These are phyloP conservation scores for Zelostemma sp. DNA, from an alignment of 1,140 invertebrate genomes.

Conservation along the genomic window DNA sequence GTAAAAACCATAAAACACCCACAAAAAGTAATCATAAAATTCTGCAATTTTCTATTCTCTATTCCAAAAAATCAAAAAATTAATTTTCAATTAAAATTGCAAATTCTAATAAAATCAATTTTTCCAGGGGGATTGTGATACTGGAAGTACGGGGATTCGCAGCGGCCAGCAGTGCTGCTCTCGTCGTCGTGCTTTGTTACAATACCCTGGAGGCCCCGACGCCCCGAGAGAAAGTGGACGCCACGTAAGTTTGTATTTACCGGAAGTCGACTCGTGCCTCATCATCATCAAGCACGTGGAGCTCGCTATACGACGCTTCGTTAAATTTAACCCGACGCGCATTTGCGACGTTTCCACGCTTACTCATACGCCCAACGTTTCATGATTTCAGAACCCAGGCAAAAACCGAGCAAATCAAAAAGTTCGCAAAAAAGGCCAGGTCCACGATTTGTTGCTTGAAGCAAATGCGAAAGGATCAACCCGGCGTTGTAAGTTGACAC, in stretches of 20 bases:
- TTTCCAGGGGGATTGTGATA: conserved; percentile 59
- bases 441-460: conserved; percentile 45
- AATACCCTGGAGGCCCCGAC: conserved; percentile 59
- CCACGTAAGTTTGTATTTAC: conserved; percentile 46
- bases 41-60: not conserved
- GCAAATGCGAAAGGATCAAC: conserved; percentile 58
- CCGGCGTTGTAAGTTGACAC: conserved; percentile 56
- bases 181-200: conserved; percentile 59
- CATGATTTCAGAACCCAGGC: conserved; percentile 49
- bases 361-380: conserved; percentile 7
- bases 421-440: conserved; percentile 53
- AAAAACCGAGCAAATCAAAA: conserved; percentile 53
- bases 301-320: not conserved
- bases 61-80: not conserved
- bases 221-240: conserved; percentile 47
- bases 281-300: not conserved
- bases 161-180: conserved; percentile 66
- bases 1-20: too few species aligned
- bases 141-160: conserved; percentile 61
- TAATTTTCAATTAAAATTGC: not conserved
- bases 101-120: not conserved
- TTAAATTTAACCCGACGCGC: conserved; percentile 21
- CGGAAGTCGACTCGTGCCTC: not conserved
- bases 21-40: not conserved
- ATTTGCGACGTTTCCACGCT: conserved; percentile 10